Percentiles rank a stretch among this genome's conserved stretches.
Evolutionary conservation across 2,113 vertebrate genomes (phyloP).

Genomic region (Phyllopteryx taeniolatus): DNA sequence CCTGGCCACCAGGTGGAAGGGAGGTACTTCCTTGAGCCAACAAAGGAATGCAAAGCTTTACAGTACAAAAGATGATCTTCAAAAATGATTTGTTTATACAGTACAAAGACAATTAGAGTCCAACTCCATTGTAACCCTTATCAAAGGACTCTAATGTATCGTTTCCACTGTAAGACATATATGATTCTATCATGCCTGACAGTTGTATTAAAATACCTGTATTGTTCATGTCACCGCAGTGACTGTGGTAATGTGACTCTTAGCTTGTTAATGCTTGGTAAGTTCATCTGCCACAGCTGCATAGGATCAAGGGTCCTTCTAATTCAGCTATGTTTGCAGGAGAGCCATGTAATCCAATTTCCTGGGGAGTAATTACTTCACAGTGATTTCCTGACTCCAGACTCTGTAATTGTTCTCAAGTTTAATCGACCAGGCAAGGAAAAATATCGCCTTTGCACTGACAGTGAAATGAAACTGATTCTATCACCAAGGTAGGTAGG

Average conservation of each 20-base stretch:
- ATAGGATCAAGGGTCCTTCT: conserved; percentile 31
- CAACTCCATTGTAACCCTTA: not conserved
- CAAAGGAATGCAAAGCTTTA: not conserved
- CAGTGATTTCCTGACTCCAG: conserved; percentile 45
- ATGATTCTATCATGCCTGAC: not conserved
- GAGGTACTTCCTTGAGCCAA: not conserved
- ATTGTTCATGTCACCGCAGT: not conserved
- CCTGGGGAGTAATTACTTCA: conserved; percentile 36
- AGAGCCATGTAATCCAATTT: conserved; percentile 50
- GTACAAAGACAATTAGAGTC: not conserved
- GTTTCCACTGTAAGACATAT: not conserved
- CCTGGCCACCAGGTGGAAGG: not conserved
- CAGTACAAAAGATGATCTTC: no score
- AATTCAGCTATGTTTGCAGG: conserved; percentile 35
- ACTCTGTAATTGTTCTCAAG: conserved; percentile 31
- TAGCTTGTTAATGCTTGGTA: conserved; percentile 13
- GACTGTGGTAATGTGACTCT: not conserved
- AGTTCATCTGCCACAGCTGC: conserved; percentile 27
- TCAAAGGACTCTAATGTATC: not conserved
- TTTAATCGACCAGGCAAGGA: conserved; percentile 30
- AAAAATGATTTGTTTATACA: not conserved
- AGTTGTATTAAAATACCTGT: not conserved
- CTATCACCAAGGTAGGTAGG: not conserved
- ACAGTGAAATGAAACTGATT: conserved; percentile 4
- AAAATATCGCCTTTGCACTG: conserved; percentile 23